Evolutionary conservation across 2,113 vertebrate genomes (phyloP).

Genomic region (Sinocyclocheilus maitianheensis): DNA sequence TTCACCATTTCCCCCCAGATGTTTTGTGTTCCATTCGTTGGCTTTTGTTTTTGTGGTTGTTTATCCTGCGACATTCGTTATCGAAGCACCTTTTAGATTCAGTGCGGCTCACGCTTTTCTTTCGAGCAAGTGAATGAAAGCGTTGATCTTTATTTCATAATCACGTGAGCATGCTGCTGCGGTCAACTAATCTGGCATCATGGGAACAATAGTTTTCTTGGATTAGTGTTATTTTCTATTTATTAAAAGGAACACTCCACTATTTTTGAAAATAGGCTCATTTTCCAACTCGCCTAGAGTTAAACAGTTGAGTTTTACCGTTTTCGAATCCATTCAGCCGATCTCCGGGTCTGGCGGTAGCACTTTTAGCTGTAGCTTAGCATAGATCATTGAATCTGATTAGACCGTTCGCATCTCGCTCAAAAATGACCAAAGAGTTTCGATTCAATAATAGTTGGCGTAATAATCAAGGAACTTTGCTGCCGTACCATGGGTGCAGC

Average conservation of each 20-base stretch:
- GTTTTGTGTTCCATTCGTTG: constrained; percentile 42
- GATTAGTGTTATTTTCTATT: constrained; percentile 79
- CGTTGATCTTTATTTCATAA: constrained; percentile 71
- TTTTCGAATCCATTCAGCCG: no score
- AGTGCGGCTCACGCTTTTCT: not conserved
- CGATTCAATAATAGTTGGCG: no score
- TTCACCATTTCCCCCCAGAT: constrained; percentile 1
- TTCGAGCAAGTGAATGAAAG: constrained; percentile 81
- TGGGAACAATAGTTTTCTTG: constrained; percentile 80
- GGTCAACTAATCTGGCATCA: constrained; percentile 78
- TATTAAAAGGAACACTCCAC: constrained; percentile 68
- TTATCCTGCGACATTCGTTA: constrained; percentile 67
- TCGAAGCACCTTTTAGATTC: constrained; percentile 55
- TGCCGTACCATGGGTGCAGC: no score
- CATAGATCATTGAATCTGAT: no score
- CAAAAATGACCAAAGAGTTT: no score
- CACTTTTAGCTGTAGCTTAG: no score
- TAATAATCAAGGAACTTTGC: no score
- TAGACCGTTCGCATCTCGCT: no score
- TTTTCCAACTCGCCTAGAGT: no score
- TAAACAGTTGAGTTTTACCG: no score
- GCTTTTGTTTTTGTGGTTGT: constrained; percentile 57
- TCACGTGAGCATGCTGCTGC: constrained; percentile 84
- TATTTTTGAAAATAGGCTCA: no score
- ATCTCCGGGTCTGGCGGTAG: no score